phyloP scores from a whole-genome alignment of 2,888 invertebrate genomes.

The Cheilosia vernalis region DNA sequence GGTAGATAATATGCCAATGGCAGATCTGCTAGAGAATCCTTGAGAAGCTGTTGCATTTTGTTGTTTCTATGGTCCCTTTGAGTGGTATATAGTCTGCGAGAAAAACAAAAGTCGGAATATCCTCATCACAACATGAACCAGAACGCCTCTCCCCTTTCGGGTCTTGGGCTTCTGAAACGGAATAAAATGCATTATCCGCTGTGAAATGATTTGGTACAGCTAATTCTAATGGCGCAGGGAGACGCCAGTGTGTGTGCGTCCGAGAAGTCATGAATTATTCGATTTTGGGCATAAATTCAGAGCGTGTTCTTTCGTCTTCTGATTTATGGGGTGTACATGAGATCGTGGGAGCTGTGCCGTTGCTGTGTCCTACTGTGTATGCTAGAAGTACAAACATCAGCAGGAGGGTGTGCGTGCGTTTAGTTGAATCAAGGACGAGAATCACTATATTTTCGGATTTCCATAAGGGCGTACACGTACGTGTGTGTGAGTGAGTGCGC shows the following conservation, averaged over 20 bases:
- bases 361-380: neutral
- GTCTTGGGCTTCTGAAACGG: neutral
- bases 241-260: slow-evolving; percentile 23
- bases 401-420: neutral
- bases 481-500: neutral
- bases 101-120: slow-evolving; percentile 44
- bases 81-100: neutral
- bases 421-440: slow-evolving; percentile 1
- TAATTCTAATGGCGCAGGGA: slow-evolving; percentile 59
- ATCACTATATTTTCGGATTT: slow-evolving; percentile 3
- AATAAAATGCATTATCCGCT: slow-evolving; percentile 60
- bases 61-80: slow-evolving; percentile 31
- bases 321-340: slow-evolving; percentile 65
- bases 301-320: slow-evolving; percentile 58
- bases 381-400: neutral
- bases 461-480: neutral
- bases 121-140: slow-evolving; percentile 30
- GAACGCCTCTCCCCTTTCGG: slow-evolving; percentile 14
- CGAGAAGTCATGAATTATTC: slow-evolving; percentile 73
- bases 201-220: slow-evolving; percentile 68
- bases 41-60: slow-evolving; percentile 71
- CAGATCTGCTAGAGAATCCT: slow-evolving; percentile 54
- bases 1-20: slow-evolving; percentile 41
- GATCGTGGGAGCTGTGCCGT: slow-evolving; percentile 10
- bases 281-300: slow-evolving; percentile 72